Percentiles rank a stretch among this genome's conserved stretches.
These are phyloP conservation scores for Lindbergichthys nudifrons DNA, from an alignment of 2,797 vertebrate species.

Conservation along the genomic window DNA sequence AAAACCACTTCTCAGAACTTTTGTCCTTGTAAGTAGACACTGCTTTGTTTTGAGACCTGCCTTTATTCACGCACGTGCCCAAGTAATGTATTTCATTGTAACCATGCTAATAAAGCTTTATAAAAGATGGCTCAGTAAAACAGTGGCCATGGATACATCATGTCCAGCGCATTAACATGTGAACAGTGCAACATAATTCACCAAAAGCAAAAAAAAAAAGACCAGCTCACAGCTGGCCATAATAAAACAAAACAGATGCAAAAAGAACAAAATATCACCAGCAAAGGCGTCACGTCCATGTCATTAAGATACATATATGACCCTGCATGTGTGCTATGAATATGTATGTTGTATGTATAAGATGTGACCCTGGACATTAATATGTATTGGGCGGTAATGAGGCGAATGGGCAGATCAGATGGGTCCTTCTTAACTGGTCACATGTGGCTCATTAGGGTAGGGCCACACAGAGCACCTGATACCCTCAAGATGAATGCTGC, in stretches of 20 bases:
- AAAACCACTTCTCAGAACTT: not conserved
- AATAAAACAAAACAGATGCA: slow-evolving; percentile 53
- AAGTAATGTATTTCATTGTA: slow-evolving; percentile 12
- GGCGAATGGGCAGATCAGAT: slow-evolving; percentile 81
- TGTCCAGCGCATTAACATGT: slow-evolving; percentile 15
- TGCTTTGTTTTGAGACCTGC: slow-evolving; percentile 5
- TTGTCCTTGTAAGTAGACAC: not conserved
- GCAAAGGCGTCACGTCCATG: slow-evolving; percentile 61
- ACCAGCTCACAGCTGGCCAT: slow-evolving; percentile 33
- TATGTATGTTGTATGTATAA: slow-evolving; percentile 84
- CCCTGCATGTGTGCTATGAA: slow-evolving; percentile 79
- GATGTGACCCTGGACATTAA: slow-evolving; percentile 82
- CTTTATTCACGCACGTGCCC: not conserved
- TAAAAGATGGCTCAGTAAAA: slow-evolving; percentile 10
- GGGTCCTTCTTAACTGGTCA: slow-evolving; percentile 83
- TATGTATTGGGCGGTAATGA: slow-evolving; percentile 85
- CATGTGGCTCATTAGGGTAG: slow-evolving; percentile 83
- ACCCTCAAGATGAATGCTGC: slow-evolving; percentile 68
- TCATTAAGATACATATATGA: slow-evolving; percentile 75
- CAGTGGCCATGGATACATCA: not conserved
- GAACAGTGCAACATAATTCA: slow-evolving; percentile 15
- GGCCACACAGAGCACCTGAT: slow-evolving; percentile 76
- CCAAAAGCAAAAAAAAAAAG: not conserved
- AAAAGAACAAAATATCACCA: slow-evolving; percentile 41
- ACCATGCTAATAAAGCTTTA: not conserved